phyloP scores from a whole-genome alignment of 2,113 vertebrate genomes.

The Cygnus buccinator region DNA sequence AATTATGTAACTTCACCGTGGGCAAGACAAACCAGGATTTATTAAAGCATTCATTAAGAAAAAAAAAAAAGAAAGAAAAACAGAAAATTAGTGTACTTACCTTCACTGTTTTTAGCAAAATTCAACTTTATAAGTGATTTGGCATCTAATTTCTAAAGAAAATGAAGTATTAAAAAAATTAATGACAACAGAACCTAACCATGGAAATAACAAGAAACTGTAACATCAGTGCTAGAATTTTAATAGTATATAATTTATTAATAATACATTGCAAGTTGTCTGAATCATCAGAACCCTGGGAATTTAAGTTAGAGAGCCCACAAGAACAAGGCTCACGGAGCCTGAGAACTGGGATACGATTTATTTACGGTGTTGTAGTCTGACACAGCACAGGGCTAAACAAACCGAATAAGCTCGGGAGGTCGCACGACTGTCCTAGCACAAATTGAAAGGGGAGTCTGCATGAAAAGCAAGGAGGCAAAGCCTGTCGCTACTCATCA shows the following conservation, averaged over 20 bases:
- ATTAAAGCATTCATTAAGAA: not conserved
- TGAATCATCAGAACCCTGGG: constrained; percentile 24
- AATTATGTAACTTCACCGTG: not conserved
- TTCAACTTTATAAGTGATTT: constrained; percentile 94
- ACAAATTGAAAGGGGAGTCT: not conserved
- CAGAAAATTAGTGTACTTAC: constrained; percentile 74
- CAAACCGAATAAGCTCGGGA: not conserved
- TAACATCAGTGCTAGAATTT: not conserved
- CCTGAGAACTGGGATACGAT: not conserved
- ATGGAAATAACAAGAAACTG: not conserved
- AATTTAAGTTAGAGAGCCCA: not conserved
- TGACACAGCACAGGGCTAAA: not conserved
- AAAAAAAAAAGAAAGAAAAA: not conserved
- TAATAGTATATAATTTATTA: constrained; percentile 12
- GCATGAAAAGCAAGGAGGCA: not conserved
- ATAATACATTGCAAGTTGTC: not conserved
- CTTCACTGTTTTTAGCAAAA: constrained; percentile 92
- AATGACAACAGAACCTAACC: constrained; percentile 4
- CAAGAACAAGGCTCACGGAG: not conserved
- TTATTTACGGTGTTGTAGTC: not conserved
- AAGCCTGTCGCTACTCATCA: not conserved
- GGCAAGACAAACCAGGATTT: not conserved
- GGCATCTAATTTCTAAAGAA: constrained; percentile 90
- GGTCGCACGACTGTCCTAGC: not conserved
- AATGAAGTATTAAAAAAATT: constrained; percentile 6